Base-by-base conservation (phyloP, 2,797 vertebrate species). In the Cyclura pinguis region DNA sequence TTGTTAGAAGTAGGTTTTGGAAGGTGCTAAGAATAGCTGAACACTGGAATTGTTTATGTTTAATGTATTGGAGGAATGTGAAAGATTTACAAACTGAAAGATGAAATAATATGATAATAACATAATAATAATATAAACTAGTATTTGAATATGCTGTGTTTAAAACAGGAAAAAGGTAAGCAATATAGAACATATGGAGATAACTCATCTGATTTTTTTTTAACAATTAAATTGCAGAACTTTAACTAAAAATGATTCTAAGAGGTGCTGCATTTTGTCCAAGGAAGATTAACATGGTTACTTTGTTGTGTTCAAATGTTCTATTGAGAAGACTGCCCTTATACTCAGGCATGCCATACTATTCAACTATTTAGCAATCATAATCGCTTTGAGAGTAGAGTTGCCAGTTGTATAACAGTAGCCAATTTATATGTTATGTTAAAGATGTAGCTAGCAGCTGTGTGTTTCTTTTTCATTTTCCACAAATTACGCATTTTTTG, bases 1-100 rank as follows among this genome's bases (percentile, higher is more conserved):
- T 94, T 97, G 95, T 96, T 96, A 97, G 95, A 97, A 94, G 96
- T 91, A 95, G 92, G 91, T 95, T 96, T 94, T 96, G 94, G 95
- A 97, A 97, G 85, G 88, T 90, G 93, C 94, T 95, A 93, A 95
- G 96, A 97, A 96, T 95, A 96, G 81, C 91, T 97, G 88, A 85
- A 89, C 76, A 95, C 96, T 95, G 92, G 96, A 96, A 96, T 95
- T 95, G n/a, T 89, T 89, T 95, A 81, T 91, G 93, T 93, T 91
- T 96, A 90, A 89, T 92, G 69, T 93, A 93, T 87, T 52, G 92
- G 92, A 88, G 18, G 95, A 95, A 92, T 78, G 64, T 91, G 87
- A 92, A 87, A 89, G 92, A 96, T 95, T 94, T 90, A 92, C 93
- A 96, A 93, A 38, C 82, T 91, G 62, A 6, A 89, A 93, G 93